A percentile compares a stretch with the other conserved stretches of the same genome.
Conservation (phyloP, 2,888 invertebrate genomes). For the Drosophila diplacantha region DNA sequence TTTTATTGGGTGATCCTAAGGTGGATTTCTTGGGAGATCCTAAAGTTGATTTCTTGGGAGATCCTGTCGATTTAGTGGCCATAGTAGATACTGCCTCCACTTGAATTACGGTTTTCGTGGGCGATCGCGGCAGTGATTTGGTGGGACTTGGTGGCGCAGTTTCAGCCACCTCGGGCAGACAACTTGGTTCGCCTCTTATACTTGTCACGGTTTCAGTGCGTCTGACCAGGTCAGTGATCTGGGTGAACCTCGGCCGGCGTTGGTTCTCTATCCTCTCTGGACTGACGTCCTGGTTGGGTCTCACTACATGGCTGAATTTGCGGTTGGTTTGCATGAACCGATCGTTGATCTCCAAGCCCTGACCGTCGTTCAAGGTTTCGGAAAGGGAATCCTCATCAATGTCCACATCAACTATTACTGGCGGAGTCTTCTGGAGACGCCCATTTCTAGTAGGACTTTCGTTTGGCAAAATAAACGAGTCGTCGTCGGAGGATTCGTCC, state of each 20-base stretch:
- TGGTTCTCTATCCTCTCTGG: conserved; percentile 15
- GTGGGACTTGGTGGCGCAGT: conserved; percentile 9
- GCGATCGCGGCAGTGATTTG: conserved; percentile 30
- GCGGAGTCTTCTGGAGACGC: conserved; percentile 44
- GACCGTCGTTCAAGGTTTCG: conserved; percentile 43
- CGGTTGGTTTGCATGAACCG: conserved; percentile 50
- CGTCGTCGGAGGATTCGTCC: conserved; percentile 3
- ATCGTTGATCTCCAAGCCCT: conserved; percentile 56
- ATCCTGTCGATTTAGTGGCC: conserved; percentile 1
- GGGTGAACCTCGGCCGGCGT: conserved; percentile 63
- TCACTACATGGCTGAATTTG: conserved; percentile 55
- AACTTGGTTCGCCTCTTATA: not conserved
- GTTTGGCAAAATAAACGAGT: conserved; percentile 18
- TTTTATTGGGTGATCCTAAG: conserved; percentile 1
- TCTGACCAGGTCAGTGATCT: conserved; percentile 69
- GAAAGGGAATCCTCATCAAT: conserved; percentile 57
- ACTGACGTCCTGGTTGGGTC: conserved; percentile 19
- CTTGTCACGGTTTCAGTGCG: conserved; percentile 2
- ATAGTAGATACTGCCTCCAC: not conserved
- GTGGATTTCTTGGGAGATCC: conserved; percentile 13
- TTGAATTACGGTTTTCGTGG: conserved; percentile 13
- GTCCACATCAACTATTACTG: conserved; percentile 66
- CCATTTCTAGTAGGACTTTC: not conserved
- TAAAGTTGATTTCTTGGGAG: not conserved
- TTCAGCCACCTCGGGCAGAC: not conserved